Evolutionary conservation across 2,113 vertebrate species (phyloP).

Genomic region (Astatotilapia flaviijosephi): DNA sequence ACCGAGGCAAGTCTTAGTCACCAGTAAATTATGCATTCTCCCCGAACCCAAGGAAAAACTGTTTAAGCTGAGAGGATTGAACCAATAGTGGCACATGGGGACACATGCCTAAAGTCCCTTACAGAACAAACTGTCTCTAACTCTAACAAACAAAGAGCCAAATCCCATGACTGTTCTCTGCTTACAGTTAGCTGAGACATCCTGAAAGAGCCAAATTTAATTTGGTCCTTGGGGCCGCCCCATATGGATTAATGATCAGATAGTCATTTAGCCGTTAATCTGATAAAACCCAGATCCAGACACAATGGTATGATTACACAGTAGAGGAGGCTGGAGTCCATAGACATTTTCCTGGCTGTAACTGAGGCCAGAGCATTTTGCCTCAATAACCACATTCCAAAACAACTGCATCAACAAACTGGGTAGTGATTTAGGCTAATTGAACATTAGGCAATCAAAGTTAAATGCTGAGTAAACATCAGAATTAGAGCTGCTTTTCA

Average conservation of each 20-base stretch:
- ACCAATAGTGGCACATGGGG: neutral
- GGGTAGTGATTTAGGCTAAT: neutral
- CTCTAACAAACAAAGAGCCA: constrained; percentile 15
- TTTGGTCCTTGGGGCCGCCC: constrained; percentile 45
- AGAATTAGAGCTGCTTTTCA: neutral
- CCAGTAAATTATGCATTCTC: constrained; percentile 42
- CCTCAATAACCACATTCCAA: neutral
- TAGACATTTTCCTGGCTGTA: constrained; percentile 6
- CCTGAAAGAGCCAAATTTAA: constrained; percentile 51
- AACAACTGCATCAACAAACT: neutral
- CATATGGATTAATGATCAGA: constrained; percentile 57
- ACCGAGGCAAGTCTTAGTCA: constrained; percentile 25
- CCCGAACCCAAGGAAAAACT: constrained; percentile 28
- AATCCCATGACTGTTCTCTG: constrained; percentile 37
- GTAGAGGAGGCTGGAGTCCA: neutral
- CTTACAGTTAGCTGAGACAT: constrained; percentile 34
- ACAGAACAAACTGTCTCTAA: constrained; percentile 9
- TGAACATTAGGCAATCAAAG: constrained; percentile 9
- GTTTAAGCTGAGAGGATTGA: constrained; percentile 27
- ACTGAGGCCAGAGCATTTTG: neutral
- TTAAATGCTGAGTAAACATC: constrained; percentile 11
- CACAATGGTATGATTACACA: constrained; percentile 51
- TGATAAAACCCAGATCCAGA: constrained; percentile 48
- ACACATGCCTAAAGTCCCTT: neutral
- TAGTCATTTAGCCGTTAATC: constrained; percentile 62